These are phyloP conservation scores for Heliconius cydno DNA, from an alignment of 2,888 invertebrate species.

Conservation along the genomic window DNA sequence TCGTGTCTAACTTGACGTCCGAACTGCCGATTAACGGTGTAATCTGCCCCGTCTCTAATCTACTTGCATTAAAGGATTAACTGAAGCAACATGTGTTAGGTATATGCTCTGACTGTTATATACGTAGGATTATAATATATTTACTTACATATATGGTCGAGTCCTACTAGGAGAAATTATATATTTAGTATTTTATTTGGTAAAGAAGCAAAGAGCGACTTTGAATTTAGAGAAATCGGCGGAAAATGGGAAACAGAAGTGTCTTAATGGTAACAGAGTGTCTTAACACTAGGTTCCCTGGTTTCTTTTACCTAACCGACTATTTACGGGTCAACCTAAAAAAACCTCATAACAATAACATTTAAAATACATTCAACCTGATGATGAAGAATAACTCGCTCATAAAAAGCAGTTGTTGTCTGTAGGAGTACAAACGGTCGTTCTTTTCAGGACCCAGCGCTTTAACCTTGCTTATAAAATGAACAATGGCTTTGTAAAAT, in stretches of 20 bases:
- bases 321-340: too few relatives aligned
- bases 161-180: too few relatives aligned
- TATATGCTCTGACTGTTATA: not conserved
- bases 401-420: constrained; percentile 24
- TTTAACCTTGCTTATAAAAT: constrained; percentile 30
- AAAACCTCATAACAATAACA: not conserved
- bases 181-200: too few relatives aligned
- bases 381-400: not conserved
- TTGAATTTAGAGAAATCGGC: too few relatives aligned
- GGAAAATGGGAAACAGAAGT: too few relatives aligned
- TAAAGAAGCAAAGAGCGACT: too few relatives aligned
- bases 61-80: constrained; percentile 30
- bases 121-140: not conserved
- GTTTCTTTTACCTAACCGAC: too few relatives aligned
- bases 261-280: too few relatives aligned
- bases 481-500: constrained; percentile 33
- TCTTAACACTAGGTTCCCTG: too few relatives aligned
- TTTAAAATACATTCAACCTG: not conserved
- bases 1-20: not conserved
- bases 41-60: constrained; percentile 28
- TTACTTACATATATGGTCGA: not conserved
- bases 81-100: constrained; percentile 22
- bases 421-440: constrained; percentile 28
- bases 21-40: constrained; percentile 11
- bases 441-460: not conserved